Conservation (phyloP, 2,113 vertebrate genomes). For the Melanotaenia duboulayi region DNA sequence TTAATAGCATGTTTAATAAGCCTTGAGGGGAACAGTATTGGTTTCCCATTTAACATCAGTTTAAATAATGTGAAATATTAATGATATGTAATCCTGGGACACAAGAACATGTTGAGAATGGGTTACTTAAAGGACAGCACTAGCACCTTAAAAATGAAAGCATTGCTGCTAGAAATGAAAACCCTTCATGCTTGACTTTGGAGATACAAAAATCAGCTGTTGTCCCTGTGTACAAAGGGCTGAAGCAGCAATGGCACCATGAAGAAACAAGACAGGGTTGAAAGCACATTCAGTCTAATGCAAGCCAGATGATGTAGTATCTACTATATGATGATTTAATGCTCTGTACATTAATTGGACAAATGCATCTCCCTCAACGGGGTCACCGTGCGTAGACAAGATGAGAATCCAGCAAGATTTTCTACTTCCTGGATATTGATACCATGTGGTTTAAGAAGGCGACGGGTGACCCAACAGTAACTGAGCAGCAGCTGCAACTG, state of each 20-base stretch:
- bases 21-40: background rate
- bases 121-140: slow-evolving; percentile 25
- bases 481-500: slow-evolving; percentile 53
- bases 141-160: slow-evolving; percentile 61
- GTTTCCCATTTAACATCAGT: slow-evolving; percentile 29
- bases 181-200: slow-evolving; percentile 24
- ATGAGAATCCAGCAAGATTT: slow-evolving; percentile 34
- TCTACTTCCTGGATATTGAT: slow-evolving; percentile 43
- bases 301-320: slow-evolving; percentile 15
- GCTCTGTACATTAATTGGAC: slow-evolving; percentile 51
- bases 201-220: slow-evolving; percentile 1
- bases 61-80: slow-evolving; percentile 23
- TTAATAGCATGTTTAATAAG: slow-evolving; percentile 22
- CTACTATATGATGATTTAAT: slow-evolving; percentile 23
- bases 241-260: slow-evolving; percentile 52
- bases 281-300: slow-evolving; percentile 54
- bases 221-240: background rate
- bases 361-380: slow-evolving; percentile 1
- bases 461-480: slow-evolving; percentile 2
- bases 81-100: slow-evolving; percentile 46
- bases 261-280: slow-evolving; percentile 35
- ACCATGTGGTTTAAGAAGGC: slow-evolving; percentile 26
- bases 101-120: slow-evolving; percentile 6
- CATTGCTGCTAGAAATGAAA: slow-evolving; percentile 36
- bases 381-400: background rate